Percentiles rank a stretch among this genome's conserved stretches.
Conservation (phyloP, 1,140 invertebrate species). For the Saccostrea cuccullata region DNA sequence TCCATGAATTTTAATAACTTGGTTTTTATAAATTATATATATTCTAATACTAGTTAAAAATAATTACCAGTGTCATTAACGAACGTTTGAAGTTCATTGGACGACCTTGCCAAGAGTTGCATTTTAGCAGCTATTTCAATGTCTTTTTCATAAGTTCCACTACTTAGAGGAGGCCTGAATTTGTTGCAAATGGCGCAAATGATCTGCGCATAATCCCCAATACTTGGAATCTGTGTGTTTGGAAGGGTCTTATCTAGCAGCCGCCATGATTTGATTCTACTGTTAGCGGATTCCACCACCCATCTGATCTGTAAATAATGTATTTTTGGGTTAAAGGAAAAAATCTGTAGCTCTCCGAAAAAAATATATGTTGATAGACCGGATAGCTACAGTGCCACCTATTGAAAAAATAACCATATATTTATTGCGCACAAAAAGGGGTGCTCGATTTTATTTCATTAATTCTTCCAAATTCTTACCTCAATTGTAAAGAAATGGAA, state of each 20-base stretch:
- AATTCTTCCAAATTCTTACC: too few species aligned
- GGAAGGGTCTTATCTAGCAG: slow-evolving; percentile 22
- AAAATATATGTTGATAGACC: too few species aligned
- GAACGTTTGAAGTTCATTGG: background rate
- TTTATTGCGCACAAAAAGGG: too few species aligned
- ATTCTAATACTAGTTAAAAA: background rate
- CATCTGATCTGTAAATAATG: slow-evolving; percentile 24
- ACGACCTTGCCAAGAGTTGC: background rate
- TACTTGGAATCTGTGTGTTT: slow-evolving; percentile 29
- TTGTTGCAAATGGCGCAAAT: slow-evolving; percentile 36
- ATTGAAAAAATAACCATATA: too few species aligned
- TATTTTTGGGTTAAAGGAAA: background rate
- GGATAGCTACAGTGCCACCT: too few species aligned
- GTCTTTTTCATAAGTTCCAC: background rate
- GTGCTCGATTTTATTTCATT: too few species aligned
- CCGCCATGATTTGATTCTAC: slow-evolving; percentile 7
- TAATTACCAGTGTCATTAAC: background rate
- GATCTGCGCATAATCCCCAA: background rate
- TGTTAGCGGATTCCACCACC: slow-evolving; percentile 26
- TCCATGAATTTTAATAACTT: background rate
- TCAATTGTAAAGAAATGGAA: too few species aligned
- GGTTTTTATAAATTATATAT: background rate
- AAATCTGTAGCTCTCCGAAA: too few species aligned
- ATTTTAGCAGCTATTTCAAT: slow-evolving; percentile 15
- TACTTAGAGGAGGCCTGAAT: slow-evolving; percentile 3